These are phyloP conservation scores for Hassar affinis DNA, from an alignment of 2,113 vertebrate species.

Conservation along the genomic window DNA sequence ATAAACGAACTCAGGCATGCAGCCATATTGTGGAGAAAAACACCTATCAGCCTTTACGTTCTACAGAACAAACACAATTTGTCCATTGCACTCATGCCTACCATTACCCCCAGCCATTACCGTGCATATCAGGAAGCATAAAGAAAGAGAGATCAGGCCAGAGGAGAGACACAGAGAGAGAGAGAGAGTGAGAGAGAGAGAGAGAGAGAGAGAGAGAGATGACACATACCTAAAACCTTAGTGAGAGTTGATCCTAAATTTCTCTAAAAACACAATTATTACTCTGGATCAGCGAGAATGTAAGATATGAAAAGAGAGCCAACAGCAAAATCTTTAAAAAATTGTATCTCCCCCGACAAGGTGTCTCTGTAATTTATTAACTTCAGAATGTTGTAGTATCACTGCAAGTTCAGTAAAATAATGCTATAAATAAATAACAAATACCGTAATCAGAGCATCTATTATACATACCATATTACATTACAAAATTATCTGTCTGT, in stretches of 20 bases:
- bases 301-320: not conserved
- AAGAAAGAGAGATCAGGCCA: not conserved
- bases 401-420: too few relatives aligned
- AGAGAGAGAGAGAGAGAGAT: not conserved
- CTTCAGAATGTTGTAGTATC: too few relatives aligned
- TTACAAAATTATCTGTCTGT: too few relatives aligned
- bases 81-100: not conserved
- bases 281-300: not conserved
- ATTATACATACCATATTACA: too few relatives aligned
- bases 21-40: constrained; percentile 20
- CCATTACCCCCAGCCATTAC: constrained; percentile 2
- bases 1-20: not conserved
- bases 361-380: too few relatives aligned
- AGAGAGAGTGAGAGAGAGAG: not conserved
- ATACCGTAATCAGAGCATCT: too few relatives aligned
- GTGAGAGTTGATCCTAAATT: not conserved
- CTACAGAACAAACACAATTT: not conserved
- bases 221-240: not conserved
- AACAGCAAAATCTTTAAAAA: too few relatives aligned
- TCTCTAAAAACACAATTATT: too few relatives aligned
- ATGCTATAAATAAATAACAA: too few relatives aligned
- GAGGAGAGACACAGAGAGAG: not conserved
- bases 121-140: not conserved
- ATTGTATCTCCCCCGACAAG: too few relatives aligned
- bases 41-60: constrained; percentile 20